Conservation (phyloP, 2,113 vertebrate species). For the Percina caprodes region DNA sequence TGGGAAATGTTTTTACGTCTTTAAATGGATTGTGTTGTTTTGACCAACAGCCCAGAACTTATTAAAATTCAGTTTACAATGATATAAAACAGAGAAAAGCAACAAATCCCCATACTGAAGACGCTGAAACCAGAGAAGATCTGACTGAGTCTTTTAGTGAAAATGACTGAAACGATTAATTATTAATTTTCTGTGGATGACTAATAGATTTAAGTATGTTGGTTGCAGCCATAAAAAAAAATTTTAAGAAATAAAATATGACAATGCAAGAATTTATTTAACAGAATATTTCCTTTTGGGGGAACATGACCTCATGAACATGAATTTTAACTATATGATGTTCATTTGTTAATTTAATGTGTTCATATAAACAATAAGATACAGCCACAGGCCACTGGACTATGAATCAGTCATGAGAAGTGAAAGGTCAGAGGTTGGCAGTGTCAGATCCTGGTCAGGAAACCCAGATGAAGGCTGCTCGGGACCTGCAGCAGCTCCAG, state of each 20-base stretch:
- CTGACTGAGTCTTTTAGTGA: neutral
- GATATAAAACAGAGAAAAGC: neutral
- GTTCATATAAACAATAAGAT: conserved; percentile 22
- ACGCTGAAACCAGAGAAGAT: neutral
- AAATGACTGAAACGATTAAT: neutral
- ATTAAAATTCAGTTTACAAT: neutral
- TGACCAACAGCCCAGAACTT: neutral
- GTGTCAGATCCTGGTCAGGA: conserved; percentile 89
- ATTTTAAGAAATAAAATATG: neutral
- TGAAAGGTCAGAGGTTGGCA: conserved; percentile 8
- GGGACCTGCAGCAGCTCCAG: conserved; percentile 94
- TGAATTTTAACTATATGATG: neutral
- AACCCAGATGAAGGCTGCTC: conserved; percentile 91
- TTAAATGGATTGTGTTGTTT: neutral
- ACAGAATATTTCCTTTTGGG: neutral
- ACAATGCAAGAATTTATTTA: neutral
- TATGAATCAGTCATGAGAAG: conserved; percentile 15
- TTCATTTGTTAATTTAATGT: conserved; percentile 25
- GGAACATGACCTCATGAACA: neutral
- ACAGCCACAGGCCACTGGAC: neutral
- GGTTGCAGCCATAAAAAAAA: too few relatives aligned
- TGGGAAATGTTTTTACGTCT: neutral
- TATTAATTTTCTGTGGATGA: neutral
- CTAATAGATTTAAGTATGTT: neutral
- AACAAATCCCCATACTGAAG: neutral